Base-by-base conservation (phyloP, 2,797 vertebrate genomes). In the Danio albolineatus region DNA sequence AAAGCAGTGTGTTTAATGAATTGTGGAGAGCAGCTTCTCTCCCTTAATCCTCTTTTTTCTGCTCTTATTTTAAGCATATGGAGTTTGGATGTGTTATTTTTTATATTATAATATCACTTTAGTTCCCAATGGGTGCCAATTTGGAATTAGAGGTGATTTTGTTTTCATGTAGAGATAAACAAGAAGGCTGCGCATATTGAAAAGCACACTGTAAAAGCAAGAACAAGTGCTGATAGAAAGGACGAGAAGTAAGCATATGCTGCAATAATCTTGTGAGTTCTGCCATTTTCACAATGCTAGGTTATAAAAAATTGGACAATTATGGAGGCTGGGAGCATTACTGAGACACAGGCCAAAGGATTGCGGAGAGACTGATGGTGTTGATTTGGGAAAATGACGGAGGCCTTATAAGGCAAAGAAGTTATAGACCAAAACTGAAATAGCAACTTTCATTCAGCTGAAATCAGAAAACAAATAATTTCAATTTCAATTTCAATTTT, bases 241-340 rank as follows among this genome's bases (percentile, higher is more conserved):
- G 39, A 10, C 9, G n/a, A 73, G 16, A 46, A 38, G 21, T 7
- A n/a, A 16, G 56, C 39, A 70, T 53, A 82, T 82, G 62, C 67
- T 64, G 38, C 5, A 82, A 82, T 81, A 75, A 76, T 53, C 16
- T 66, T 38, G 10, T 54, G 4, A 60, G 62, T 57, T 17, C 46
- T 56, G 72, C 53, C 54, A 54, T 64, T 76, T 76, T 66, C 36
- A 14, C 4, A 66, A 59, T 64, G 62, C 44, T 61, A 65, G 10
- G 73, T 71, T 62, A 64, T 16, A 80, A 56, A 51, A 71, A 74
- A 65, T 62, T 53, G 28, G 53, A 70, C 57, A 71, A 79, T 83
- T 75, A 39, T 56, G 59, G 19, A 76, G 43, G 51, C 41, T 51
- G 16, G 38, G 21, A 38, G 19, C 56, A 74, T 69, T 66, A 67